Conservation (phyloP, 2,113 vertebrate species). For the Scortum barcoo region DNA sequence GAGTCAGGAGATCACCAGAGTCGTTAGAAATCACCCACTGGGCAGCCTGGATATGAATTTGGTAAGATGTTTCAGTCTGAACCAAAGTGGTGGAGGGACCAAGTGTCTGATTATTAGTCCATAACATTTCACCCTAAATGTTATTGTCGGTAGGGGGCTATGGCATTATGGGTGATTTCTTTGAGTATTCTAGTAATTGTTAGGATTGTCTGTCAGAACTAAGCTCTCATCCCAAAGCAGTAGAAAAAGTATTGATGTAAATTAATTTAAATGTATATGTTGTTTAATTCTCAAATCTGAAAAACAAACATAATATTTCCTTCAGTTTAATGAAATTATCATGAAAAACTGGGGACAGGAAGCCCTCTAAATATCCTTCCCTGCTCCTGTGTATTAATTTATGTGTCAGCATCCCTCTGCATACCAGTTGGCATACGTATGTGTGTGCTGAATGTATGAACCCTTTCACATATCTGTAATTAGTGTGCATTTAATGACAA, state of each 20-base stretch:
- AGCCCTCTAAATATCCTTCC: no score
- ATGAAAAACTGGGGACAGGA: no score
- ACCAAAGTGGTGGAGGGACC: not conserved
- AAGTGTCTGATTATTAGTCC: not conserved
- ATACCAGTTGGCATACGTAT: not conserved
- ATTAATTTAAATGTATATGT: no score
- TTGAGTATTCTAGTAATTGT: not conserved
- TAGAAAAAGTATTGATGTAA: not conserved
- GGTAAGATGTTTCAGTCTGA: not conserved
- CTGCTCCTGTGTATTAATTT: not conserved
- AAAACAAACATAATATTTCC: not conserved
- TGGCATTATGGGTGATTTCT: no score
- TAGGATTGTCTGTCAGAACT: not conserved
- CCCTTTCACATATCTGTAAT: conserved; percentile 20
- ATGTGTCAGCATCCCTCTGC: not conserved
- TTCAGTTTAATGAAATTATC: no score
- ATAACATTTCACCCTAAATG: not conserved
- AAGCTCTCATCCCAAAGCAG: not conserved
- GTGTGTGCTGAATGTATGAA: conserved; percentile 26
- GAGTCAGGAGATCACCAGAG: no score
- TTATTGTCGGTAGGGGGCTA: not conserved
- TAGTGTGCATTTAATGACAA: conserved; percentile 28
- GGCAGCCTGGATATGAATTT: no score
- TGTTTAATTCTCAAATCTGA: not conserved
- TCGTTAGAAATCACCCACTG: no score